Evolutionary conservation across 2,888 invertebrate species (phyloP).

Genomic region (Mesorhabditis belari): DNA sequence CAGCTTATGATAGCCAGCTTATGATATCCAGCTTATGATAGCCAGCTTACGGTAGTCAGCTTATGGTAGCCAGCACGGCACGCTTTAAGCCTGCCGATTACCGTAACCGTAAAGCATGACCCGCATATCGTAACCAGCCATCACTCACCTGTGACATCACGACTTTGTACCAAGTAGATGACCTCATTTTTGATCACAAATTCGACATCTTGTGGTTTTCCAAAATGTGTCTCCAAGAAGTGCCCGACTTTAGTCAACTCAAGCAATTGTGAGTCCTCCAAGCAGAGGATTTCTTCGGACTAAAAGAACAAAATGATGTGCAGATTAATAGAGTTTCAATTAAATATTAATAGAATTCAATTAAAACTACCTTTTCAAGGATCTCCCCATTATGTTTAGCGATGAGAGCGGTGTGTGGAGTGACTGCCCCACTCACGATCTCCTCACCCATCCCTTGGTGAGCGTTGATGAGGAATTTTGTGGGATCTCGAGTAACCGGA

Average conservation of each 20-base stretch:
- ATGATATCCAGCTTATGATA: too few relatives aligned
- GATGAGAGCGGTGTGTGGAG: constrained; percentile 63
- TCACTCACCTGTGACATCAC: constrained; percentile 28
- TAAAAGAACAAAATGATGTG: constrained; percentile 2
- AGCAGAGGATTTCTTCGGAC: constrained; percentile 19
- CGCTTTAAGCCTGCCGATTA: too few relatives aligned
- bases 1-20: too few relatives aligned
- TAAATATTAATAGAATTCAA: neutral
- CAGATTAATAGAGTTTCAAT: neutral
- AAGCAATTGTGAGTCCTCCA: constrained; percentile 10
- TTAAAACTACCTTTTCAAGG: neutral
- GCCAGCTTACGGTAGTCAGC: too few relatives aligned
- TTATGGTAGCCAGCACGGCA: too few relatives aligned
- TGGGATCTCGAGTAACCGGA: constrained; percentile 68
- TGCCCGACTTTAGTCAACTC: constrained; percentile 62
- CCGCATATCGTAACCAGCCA: too few relatives aligned
- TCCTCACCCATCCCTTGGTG: constrained; percentile 79
- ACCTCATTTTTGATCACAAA: constrained; percentile 67
- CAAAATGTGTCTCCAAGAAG: constrained; percentile 66
- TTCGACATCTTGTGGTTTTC: constrained; percentile 69
- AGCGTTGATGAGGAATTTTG: constrained; percentile 68
- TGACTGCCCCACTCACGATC: constrained; percentile 71
- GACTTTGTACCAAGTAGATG: constrained; percentile 52
- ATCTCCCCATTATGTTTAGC: constrained; percentile 5
- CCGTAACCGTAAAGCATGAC: too few relatives aligned